phyloP scores from a whole-genome alignment of 2,113 vertebrate species.

The Desmodus rotundus region DNA sequence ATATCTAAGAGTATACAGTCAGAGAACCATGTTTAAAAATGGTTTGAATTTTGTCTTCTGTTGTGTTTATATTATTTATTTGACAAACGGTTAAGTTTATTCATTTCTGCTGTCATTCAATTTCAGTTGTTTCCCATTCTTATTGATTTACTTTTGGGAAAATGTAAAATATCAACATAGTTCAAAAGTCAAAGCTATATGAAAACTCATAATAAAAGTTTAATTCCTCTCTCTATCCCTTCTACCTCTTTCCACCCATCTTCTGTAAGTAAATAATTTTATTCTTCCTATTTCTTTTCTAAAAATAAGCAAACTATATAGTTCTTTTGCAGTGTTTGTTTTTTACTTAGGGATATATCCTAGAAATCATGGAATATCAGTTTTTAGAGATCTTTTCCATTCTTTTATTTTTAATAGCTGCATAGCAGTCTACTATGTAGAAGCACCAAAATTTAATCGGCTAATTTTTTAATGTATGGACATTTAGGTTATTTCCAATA shows the following conservation, averaged over 20 bases:
- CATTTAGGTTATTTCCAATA: not conserved
- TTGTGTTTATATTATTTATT: not conserved
- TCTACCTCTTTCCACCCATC: not conserved
- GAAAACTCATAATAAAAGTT: not conserved
- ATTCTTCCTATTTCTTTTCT: not conserved
- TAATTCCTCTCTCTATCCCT: not conserved
- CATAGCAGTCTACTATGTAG: not conserved
- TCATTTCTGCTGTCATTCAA: not conserved
- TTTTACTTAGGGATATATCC: not conserved
- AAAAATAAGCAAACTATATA: not conserved
- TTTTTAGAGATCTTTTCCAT: not conserved
- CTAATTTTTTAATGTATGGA: not conserved
- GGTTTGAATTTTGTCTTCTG: not conserved
- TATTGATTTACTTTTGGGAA: not conserved
- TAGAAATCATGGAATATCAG: not conserved
- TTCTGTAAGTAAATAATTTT: not conserved
- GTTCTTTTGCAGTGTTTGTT: not conserved
- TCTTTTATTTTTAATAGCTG: not conserved
- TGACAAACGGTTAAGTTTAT: not conserved
- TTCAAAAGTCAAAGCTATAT: not conserved
- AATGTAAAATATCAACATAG: not conserved
- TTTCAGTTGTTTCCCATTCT: not conserved
- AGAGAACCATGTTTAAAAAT: not conserved
- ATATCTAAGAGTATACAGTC: not conserved
- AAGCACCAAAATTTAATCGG: not conserved